A percentile compares a stretch with the other conserved stretches of the same genome.
phyloP scores from a whole-genome alignment of 2,113 vertebrate genomes.

The Dissostichus mawsoni region DNA sequence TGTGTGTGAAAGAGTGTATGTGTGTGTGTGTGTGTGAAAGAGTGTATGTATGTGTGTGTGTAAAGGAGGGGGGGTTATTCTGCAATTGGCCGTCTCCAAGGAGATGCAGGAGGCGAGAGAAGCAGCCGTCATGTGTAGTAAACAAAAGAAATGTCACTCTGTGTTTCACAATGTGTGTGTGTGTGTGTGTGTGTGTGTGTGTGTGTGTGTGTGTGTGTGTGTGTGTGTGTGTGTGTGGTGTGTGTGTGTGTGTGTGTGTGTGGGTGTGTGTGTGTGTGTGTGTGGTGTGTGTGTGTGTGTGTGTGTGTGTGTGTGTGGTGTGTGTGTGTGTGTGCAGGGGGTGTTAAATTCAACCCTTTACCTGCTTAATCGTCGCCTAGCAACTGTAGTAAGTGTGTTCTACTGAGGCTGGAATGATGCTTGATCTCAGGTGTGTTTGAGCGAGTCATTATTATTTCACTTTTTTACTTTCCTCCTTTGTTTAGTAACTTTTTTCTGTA shows the following conservation, averaged over 20 bases:
- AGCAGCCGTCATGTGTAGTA: conserved; percentile 60
- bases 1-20: background rate
- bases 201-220: conserved; percentile 20
- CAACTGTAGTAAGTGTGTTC: conserved; percentile 16
- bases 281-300: too few relatives aligned
- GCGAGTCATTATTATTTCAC: too few relatives aligned
- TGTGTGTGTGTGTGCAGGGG: background rate
- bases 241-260: too few relatives aligned
- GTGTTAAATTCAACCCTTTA: conserved; percentile 23
- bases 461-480: too few relatives aligned
- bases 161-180: too few relatives aligned
- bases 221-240: too few relatives aligned
- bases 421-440: conserved; percentile 12
- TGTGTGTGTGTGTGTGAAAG: too few relatives aligned
- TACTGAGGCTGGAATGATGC: background rate
- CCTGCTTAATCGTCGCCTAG: conserved; percentile 55
- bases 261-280: too few relatives aligned
- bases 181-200: conserved; percentile 19
- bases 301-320: too few relatives aligned
- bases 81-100: conserved; percentile 65
- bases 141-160: conserved; percentile 37
- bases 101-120: conserved; percentile 63
- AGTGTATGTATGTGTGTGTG: too few relatives aligned
- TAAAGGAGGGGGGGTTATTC: too few relatives aligned
- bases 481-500: too few relatives aligned